Evolutionary conservation across 2,797 vertebrate species (phyloP).

Genomic region (Podarcis lilfordi): DNA sequence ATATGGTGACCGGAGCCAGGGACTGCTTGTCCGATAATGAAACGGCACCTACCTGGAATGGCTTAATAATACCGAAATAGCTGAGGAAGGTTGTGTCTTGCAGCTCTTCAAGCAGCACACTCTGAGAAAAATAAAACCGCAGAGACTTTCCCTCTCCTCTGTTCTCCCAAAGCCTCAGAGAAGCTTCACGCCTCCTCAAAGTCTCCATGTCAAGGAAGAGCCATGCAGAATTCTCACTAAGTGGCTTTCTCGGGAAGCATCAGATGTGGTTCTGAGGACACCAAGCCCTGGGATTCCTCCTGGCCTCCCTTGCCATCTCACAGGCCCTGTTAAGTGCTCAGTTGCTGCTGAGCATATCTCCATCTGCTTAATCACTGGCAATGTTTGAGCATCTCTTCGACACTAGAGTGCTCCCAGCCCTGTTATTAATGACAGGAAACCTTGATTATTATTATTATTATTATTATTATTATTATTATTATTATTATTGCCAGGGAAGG

Average conservation of each 20-base stretch:
- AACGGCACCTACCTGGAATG: not conserved
- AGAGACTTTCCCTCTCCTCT: not conserved
- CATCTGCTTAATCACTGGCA: slow-evolving; percentile 20
- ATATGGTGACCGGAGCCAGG: too few species aligned
- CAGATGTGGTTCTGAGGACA: not conserved
- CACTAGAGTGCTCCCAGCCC: not conserved
- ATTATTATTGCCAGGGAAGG: not conserved
- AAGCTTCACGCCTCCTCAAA: not conserved
- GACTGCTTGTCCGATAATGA: not conserved
- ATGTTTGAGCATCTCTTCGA: not conserved
- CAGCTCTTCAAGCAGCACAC: not conserved
- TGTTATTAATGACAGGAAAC: slow-evolving; percentile 26
- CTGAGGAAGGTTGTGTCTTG: not conserved
- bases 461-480: not conserved
- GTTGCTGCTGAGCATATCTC: not conserved
- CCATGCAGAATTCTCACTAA: not conserved
- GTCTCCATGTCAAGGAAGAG: not conserved
- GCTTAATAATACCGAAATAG: not conserved
- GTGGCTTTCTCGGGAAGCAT: not conserved
- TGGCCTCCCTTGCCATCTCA: not conserved
- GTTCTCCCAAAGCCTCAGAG: not conserved
- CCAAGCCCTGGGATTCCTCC: not conserved
- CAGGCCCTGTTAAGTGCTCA: not conserved
- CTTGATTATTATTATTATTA: not conserved
- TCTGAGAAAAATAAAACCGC: not conserved